A percentile compares a stretch with the other conserved stretches of the same genome.
Evolutionary conservation across 2,888 invertebrate genomes (phyloP).

Genomic region (Psylliodes chrysocephalus): DNA sequence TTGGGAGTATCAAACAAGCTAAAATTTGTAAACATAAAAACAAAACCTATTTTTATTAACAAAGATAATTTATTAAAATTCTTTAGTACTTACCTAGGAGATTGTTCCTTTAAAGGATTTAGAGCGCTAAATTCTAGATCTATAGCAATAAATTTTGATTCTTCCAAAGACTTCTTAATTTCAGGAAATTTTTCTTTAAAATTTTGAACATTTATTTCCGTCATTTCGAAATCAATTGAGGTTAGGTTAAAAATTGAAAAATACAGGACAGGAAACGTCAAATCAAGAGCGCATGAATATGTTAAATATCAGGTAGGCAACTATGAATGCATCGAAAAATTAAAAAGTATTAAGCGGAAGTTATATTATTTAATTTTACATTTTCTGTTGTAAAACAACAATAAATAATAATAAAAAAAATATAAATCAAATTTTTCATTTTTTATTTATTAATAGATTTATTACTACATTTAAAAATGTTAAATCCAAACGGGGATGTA

Average conservation of each 20-base stretch:
- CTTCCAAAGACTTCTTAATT: constrained; percentile 68
- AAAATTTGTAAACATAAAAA: too few relatives aligned
- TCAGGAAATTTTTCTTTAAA: constrained; percentile 69
- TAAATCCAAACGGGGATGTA: constrained; percentile 83
- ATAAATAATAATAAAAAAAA: too few relatives aligned
- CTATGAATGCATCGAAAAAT: background rate
- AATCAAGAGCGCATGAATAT: background rate
- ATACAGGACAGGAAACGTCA: background rate
- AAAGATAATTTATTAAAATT: too few relatives aligned
- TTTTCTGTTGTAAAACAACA: too few relatives aligned
- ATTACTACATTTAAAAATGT: too few relatives aligned
- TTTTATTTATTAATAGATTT: too few relatives aligned
- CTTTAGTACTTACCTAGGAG: constrained; percentile 50
- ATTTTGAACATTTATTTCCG: constrained; percentile 71
- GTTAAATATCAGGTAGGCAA: background rate
- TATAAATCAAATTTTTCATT: too few relatives aligned
- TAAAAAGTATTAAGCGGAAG: too few relatives aligned
- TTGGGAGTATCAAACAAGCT: constrained; percentile 71
- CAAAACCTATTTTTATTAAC: background rate
- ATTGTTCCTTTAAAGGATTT: constrained; percentile 59
- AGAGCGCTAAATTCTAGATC: constrained; percentile 80
- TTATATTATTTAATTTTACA: too few relatives aligned
- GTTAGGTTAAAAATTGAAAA: constrained; percentile 13
- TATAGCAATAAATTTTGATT: constrained; percentile 72
- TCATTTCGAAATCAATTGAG: constrained; percentile 63